Conservation (phyloP, 2,113 vertebrate species). For the Prunella himalayana region DNA sequence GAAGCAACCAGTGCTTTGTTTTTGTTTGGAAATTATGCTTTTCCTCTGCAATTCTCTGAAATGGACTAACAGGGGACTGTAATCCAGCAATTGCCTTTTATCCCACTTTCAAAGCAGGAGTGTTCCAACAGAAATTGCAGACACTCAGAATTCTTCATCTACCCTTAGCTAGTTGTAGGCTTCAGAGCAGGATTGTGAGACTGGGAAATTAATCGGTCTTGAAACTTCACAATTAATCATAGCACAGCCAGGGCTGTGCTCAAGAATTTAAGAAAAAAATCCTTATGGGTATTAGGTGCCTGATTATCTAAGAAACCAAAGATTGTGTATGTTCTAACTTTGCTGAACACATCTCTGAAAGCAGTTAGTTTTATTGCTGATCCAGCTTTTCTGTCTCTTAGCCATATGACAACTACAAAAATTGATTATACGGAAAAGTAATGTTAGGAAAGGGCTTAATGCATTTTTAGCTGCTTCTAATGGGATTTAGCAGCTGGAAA, state of each 20-base stretch:
- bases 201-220: neutral
- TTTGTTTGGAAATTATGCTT: neutral
- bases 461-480: slow-evolving; percentile 48
- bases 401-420: neutral
- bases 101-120: neutral
- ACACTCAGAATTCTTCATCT: neutral
- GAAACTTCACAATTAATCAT: slow-evolving; percentile 7
- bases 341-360: neutral
- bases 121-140: neutral
- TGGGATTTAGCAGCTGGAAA: slow-evolving; percentile 52
- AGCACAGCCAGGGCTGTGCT: neutral
- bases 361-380: neutral
- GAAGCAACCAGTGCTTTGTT: neutral
- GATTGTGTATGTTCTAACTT: neutral
- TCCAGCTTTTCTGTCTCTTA: neutral
- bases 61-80: neutral
- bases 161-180: neutral
- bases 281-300: neutral
- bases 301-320: slow-evolving; percentile 13
- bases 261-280: neutral
- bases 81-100: neutral
- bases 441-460: neutral
- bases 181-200: neutral
- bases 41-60: neutral
- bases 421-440: neutral